Evolutionary conservation across 2,888 invertebrate genomes (phyloP).

Genomic region (Trileptium ribeirensis): DNA sequence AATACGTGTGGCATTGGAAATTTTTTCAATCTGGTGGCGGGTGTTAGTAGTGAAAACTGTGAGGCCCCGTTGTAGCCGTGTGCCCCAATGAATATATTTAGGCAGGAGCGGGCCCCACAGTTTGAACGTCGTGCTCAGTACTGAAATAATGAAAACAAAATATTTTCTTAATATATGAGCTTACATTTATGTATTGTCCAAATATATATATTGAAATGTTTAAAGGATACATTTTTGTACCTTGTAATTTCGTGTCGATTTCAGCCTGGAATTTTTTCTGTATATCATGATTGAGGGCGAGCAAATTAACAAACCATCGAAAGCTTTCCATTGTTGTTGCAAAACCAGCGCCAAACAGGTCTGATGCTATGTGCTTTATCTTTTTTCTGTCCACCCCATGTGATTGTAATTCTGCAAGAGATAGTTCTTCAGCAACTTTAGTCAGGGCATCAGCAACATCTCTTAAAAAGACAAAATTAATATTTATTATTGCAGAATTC

Average conservation of each 20-base stretch:
- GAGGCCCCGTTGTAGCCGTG: too few relatives aligned
- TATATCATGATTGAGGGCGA: conserved; percentile 14
- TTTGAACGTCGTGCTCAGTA: too few relatives aligned
- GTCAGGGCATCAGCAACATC: conserved; percentile 28
- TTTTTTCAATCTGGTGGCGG: too few relatives aligned
- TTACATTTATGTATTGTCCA: too few relatives aligned
- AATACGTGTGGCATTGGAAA: too few relatives aligned
- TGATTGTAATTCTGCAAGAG: background rate
- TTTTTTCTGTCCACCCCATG: background rate
- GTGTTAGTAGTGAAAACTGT: too few relatives aligned
- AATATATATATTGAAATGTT: background rate
- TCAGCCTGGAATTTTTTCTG: conserved; percentile 21
- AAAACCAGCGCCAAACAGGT: conserved; percentile 29
- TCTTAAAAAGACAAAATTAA: background rate
- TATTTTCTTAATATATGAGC: too few relatives aligned
- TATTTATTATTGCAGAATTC: too few relatives aligned
- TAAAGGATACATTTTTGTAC: background rate
- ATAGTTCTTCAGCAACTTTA: conserved; percentile 6
- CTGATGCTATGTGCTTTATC: conserved; percentile 22
- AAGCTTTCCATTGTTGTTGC: conserved; percentile 27
- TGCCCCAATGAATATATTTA: too few relatives aligned
- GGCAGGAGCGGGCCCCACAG: too few relatives aligned
- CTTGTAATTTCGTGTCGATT: background rate
- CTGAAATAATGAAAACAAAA: too few relatives aligned
- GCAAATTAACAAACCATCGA: conserved; percentile 20